phyloP scores from a whole-genome alignment of 2,888 invertebrate genomes.

The Lasioglossum malachurum region DNA sequence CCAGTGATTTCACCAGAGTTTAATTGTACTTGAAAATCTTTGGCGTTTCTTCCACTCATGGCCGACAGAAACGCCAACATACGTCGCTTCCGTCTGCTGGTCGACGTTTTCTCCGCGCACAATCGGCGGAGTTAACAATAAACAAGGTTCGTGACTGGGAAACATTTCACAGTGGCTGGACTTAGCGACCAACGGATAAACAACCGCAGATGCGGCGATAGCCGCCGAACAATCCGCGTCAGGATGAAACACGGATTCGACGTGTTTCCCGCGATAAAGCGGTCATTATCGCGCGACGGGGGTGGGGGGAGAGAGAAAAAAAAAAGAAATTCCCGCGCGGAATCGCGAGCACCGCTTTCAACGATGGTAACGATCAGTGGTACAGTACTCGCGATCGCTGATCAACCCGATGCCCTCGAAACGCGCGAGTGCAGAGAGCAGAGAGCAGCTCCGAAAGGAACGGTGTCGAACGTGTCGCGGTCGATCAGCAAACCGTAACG shows the following conservation, averaged over 20 bases:
- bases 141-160: neutral
- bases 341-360: neutral
- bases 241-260: neutral
- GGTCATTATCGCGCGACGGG: neutral
- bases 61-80: neutral
- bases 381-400: neutral
- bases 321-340: neutral
- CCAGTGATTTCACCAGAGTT: neutral
- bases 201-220: neutral
- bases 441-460: slow-evolving; percentile 12
- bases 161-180: neutral
- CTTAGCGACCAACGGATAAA: neutral
- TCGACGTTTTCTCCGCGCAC: neutral
- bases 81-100: neutral
- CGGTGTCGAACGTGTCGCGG: slow-evolving; percentile 35
- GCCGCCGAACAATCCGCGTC: neutral
- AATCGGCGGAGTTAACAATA: neutral
- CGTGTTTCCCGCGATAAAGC: neutral
- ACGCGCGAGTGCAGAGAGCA: neutral
- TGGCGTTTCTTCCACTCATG: neutral
- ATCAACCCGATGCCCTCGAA: slow-evolving; percentile 24
- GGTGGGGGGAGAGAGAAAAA: neutral
- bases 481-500: slow-evolving; percentile 49
- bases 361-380: slow-evolving; percentile 1
- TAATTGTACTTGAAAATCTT: neutral